These are phyloP conservation scores for Origma solitaria DNA, from an alignment of 2,113 vertebrate species.

Conservation along the genomic window DNA sequence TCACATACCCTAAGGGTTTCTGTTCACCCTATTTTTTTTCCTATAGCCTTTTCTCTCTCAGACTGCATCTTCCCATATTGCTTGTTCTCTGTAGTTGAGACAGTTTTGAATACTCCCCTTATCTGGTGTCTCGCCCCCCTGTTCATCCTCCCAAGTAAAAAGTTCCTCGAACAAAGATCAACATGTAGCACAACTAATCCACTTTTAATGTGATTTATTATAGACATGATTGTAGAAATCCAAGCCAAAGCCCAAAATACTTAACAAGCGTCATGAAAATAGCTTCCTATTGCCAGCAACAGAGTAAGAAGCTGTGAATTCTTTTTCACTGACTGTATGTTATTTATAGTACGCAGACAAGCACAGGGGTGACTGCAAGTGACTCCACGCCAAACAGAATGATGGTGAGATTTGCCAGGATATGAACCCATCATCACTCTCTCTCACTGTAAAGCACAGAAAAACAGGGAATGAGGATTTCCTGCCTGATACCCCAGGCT, in stretches of 20 bases:
- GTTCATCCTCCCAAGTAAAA: background rate
- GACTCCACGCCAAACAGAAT: background rate
- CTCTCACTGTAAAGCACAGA: background rate
- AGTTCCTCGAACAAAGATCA: background rate
- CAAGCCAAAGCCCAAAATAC: background rate
- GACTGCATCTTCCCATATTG: background rate
- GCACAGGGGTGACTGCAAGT: background rate
- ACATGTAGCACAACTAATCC: background rate
- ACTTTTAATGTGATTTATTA: background rate
- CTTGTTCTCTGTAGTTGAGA: background rate
- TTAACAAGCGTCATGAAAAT: background rate
- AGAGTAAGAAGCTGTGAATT: background rate
- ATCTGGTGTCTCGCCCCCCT: background rate
- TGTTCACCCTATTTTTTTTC: background rate
- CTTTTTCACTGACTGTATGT: background rate
- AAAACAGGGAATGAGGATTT: background rate
- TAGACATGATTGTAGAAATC: background rate
- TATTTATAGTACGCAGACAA: slow-evolving; percentile 5
- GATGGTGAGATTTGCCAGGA: background rate
- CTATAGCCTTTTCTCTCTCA: background rate
- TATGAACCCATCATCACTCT: background rate
- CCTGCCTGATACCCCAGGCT: background rate
- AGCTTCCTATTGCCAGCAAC: background rate
- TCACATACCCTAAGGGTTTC: background rate
- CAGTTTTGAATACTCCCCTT: background rate